These are phyloP conservation scores for Ectemnius continuus DNA, from an alignment of 2,888 invertebrate genomes.

Conservation along the genomic window DNA sequence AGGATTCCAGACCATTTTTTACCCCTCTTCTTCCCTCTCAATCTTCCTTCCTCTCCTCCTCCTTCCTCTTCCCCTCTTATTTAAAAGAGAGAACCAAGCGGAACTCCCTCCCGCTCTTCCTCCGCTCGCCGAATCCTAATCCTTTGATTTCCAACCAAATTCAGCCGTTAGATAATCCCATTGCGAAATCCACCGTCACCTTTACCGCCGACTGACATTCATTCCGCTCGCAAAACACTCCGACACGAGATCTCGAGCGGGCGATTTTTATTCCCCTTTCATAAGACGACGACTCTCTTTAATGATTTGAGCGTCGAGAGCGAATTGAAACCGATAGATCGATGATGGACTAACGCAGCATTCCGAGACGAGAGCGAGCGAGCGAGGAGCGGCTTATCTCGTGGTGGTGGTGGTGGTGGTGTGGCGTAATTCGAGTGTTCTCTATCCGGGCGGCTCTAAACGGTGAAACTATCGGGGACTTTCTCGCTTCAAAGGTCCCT, in stretches of 20 bases:
- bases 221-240: not conserved
- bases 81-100: no score
- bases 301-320: not conserved
- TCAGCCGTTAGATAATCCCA: slow-evolving; percentile 1
- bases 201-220: not conserved
- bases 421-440: slow-evolving; percentile 54
- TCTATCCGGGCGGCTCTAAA: slow-evolving; percentile 46
- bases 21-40: slow-evolving; percentile 13
- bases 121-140: not conserved
- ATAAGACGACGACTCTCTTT: not conserved
- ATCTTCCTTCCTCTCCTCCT: not conserved
- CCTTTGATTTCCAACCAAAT: not conserved
- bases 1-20: slow-evolving; percentile 33
- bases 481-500: slow-evolving; percentile 62
- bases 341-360: slow-evolving; percentile 1
- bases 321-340: not conserved
- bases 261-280: not conserved
- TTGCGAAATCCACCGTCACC: slow-evolving; percentile 5
- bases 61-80: no score
- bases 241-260: not conserved
- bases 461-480: slow-evolving; percentile 64
- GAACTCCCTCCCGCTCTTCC: not conserved
- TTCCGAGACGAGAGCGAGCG: no score
- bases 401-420: no score
- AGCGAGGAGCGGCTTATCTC: slow-evolving; percentile 8